phyloP scores from a whole-genome alignment of 2,797 vertebrate species.

The Myoxocephalus aenaeus region DNA sequence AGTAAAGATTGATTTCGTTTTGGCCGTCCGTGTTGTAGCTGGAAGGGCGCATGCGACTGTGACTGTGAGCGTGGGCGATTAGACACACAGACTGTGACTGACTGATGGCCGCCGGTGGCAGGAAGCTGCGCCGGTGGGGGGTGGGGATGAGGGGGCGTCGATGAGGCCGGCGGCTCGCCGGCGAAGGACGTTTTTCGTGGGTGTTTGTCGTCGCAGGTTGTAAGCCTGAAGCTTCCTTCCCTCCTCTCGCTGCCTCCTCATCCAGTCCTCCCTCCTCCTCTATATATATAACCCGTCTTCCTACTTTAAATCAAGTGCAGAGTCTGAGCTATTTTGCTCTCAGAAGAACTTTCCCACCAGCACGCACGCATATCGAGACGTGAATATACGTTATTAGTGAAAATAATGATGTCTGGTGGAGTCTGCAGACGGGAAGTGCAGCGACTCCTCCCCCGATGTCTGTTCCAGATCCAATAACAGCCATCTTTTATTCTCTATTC shows the following conservation, averaged over 20 bases:
- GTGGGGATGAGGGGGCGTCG: not conserved
- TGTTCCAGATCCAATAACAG: too few relatives aligned
- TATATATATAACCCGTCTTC: slow-evolving; percentile 1
- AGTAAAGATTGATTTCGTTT: slow-evolving; percentile 74
- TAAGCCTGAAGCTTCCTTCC: slow-evolving; percentile 55
- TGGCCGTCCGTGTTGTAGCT: slow-evolving; percentile 63
- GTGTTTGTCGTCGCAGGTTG: slow-evolving; percentile 45
- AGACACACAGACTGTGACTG: slow-evolving; percentile 69
- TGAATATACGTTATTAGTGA: not conserved
- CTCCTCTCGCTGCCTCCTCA: slow-evolving; percentile 24
- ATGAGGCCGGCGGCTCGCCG: not conserved
- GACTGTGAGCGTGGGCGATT: slow-evolving; percentile 63
- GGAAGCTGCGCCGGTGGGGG: slow-evolving; percentile 5
- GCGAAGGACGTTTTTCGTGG: not conserved
- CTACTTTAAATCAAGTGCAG: slow-evolving; percentile 2
- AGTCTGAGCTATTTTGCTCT: not conserved
- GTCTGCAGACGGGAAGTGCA: not conserved
- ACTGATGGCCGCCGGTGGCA: slow-evolving; percentile 66
- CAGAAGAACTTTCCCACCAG: not conserved
- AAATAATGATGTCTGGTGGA: not conserved
- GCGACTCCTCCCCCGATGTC: not conserved
- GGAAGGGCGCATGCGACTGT: slow-evolving; percentile 57
- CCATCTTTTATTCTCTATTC: too few relatives aligned
- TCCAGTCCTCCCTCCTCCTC: not conserved
- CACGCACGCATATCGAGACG: too few relatives aligned